A percentile compares a stretch with the other conserved stretches of the same genome.
Conservation (phyloP, 2,888 invertebrate genomes). For the Scrobipalpa atriplicella region DNA sequence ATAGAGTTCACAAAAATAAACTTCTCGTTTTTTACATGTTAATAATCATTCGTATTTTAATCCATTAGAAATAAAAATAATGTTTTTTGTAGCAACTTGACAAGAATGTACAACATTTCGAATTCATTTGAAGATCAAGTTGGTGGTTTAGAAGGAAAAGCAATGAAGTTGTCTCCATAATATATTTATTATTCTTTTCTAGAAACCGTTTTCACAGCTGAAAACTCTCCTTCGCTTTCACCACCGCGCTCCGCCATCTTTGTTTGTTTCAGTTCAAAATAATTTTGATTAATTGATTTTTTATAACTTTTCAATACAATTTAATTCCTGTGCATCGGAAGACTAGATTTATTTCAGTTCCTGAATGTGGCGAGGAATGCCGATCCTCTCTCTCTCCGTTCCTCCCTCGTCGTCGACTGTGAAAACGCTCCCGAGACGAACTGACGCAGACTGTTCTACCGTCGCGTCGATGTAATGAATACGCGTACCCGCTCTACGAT, state of each 20-base stretch:
- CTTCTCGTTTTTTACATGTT: neutral
- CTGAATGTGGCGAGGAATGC: neutral
- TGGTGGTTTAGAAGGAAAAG: conserved; percentile 62
- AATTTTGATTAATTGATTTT: neutral
- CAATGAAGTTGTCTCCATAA: conserved; percentile 48
- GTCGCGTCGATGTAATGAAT: conserved; percentile 47
- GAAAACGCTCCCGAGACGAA: conserved; percentile 40
- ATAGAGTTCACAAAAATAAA: conserved; percentile 13
- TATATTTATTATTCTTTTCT: conserved; percentile 18
- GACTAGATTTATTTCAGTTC: conserved; percentile 16
- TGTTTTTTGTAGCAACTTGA: neutral
- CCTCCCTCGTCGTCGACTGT: conserved; percentile 6
- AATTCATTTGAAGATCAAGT: neutral
- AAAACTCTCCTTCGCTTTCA: conserved; percentile 34
- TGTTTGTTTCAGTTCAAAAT: neutral
- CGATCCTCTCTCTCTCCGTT: neutral
- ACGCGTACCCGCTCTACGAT: conserved; percentile 48
- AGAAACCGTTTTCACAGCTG: conserved; percentile 22
- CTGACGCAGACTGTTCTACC: conserved; percentile 41
- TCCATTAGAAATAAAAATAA: neutral
- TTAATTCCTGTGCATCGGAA: conserved; percentile 16
- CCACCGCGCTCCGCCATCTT: conserved; percentile 1
- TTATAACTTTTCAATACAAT: neutral
- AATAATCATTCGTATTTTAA: neutral
- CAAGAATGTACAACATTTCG: neutral